Percentiles rank a stretch among this genome's conserved stretches.
Conservation (phyloP, 2,113 vertebrate species). For the Sceloporus tristichus region DNA sequence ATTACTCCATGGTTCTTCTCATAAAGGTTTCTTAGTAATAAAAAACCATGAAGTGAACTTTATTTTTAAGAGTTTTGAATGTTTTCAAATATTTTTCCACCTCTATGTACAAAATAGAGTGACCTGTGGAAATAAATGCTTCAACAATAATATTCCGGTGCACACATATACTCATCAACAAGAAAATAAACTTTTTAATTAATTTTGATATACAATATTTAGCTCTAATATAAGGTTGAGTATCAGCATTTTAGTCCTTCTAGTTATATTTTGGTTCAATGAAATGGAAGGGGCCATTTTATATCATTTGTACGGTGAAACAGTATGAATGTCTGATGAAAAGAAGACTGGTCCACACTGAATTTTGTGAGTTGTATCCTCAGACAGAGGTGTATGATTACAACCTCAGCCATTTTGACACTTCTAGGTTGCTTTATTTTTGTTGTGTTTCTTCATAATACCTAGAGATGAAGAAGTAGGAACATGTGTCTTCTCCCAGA, state of each 20-base stretch:
- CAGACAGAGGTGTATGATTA: neutral
- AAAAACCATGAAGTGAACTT: too few species aligned
- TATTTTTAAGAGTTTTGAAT: too few species aligned
- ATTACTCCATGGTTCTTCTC: too few species aligned
- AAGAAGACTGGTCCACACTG: neutral
- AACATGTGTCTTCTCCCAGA: too few species aligned
- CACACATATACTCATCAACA: neutral
- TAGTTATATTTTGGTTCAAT: neutral
- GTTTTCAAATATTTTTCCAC: too few species aligned
- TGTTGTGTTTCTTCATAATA: neutral
- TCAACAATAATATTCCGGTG: neutral
- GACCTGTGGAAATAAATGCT: neutral
- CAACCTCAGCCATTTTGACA: neutral
- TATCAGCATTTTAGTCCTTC: conserved; percentile 28
- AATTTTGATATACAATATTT: neutral
- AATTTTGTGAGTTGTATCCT: neutral
- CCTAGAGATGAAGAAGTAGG: neutral
- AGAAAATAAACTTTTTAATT: neutral
- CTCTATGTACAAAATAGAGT: neutral
- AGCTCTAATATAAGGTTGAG: conserved; percentile 12
- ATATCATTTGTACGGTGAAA: neutral
- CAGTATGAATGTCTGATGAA: neutral
- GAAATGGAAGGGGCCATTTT: neutral
- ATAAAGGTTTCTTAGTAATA: too few species aligned
- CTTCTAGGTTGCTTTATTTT: neutral